Conservation (phyloP, 2,797 vertebrate genomes). For the Phalloptychus januarius region DNA sequence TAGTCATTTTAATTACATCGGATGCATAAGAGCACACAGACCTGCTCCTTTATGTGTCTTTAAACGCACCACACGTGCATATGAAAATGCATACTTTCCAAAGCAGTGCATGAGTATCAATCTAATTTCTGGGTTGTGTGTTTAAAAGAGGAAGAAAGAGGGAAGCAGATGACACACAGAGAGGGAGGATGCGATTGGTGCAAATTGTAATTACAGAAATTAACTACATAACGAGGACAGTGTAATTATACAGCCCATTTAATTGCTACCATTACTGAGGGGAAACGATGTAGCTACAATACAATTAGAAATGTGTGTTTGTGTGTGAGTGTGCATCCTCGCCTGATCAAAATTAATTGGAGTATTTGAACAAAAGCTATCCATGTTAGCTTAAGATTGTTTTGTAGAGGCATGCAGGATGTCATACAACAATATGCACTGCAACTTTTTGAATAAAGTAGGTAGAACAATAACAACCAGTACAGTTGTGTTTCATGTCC, state of each 20-base stretch:
- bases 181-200: conserved; percentile 82
- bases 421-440: conserved; percentile 7
- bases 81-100: conserved; percentile 26
- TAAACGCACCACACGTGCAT: conserved; percentile 31
- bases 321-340: conserved; percentile 27
- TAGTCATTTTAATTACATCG: conserved; percentile 41
- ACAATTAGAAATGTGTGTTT: conserved; percentile 69
- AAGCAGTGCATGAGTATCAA: conserved; percentile 15
- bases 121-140: conserved; percentile 7
- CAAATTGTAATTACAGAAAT: conserved; percentile 90
- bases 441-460: conserved; percentile 1
- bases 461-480: background rate
- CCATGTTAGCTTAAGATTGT: conserved; percentile 34
- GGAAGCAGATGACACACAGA: conserved; percentile 64
- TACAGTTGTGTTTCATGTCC: background rate
- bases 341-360: conserved; percentile 47
- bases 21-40: conserved; percentile 18
- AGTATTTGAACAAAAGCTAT: conserved; percentile 39
- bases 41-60: conserved; percentile 6
- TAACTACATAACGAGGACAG: conserved; percentile 87
- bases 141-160: conserved; percentile 14
- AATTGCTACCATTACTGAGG: conserved; percentile 91
- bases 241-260: conserved; percentile 86
- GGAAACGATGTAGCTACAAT: conserved; percentile 80
- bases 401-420: conserved; percentile 16